phyloP scores from a whole-genome alignment of 2,797 vertebrate genomes.

The Clamator glandarius region DNA sequence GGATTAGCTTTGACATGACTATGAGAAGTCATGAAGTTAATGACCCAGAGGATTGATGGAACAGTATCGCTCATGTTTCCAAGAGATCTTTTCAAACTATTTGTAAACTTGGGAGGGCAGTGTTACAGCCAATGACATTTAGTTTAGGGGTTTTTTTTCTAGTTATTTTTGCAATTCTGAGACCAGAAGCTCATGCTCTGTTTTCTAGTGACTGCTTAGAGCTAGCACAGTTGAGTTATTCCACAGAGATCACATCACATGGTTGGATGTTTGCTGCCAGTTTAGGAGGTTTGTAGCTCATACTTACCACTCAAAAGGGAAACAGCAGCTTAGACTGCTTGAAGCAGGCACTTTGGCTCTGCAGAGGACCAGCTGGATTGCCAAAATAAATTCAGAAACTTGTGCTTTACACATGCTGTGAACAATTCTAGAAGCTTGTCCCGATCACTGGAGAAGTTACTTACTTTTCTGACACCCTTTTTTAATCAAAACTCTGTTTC shows the following conservation, averaged over 20 bases:
- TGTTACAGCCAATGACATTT: neutral
- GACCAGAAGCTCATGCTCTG: neutral
- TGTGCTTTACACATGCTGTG: neutral
- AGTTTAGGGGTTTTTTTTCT: neutral
- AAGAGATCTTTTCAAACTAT: neutral
- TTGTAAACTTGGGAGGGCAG: neutral
- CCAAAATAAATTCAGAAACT: neutral
- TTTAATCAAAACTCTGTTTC: neutral
- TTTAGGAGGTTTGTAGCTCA: neutral
- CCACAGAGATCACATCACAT: neutral
- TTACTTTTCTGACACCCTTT: neutral
- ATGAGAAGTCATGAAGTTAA: neutral
- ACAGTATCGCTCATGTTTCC: neutral
- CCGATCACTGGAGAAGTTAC: neutral
- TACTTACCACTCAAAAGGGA: neutral
- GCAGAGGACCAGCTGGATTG: neutral
- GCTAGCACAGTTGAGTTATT: neutral
- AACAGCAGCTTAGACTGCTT: neutral
- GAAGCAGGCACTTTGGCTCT: neutral
- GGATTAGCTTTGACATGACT: neutral
- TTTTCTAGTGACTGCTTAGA: neutral
- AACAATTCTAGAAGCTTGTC: neutral
- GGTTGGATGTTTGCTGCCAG: neutral
- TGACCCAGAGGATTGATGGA: neutral
- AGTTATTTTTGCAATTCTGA: neutral